Evolutionary conservation across 2,113 vertebrate species (phyloP), one percentile per base, ranked within the genome.

Genomic region (Odocoileus virginianus): DNA sequence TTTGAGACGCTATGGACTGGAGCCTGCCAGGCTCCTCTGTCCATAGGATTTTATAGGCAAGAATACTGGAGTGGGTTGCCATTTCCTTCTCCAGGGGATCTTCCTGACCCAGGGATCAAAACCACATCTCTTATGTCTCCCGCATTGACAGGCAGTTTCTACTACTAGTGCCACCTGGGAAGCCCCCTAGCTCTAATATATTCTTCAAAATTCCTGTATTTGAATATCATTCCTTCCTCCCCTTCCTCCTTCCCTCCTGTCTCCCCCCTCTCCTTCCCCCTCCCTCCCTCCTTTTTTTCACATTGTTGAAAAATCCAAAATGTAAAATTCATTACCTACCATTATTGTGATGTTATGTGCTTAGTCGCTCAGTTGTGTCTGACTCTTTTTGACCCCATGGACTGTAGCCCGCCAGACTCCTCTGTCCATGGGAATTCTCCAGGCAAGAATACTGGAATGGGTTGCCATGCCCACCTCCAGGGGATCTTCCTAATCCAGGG

Each of bases 121-220:
- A 9, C 9, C n/a, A 23, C 2, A 2, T 36, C 67, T 71, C n/a
- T 21, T 23, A 23, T 23, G 67, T 36, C n/a, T 36, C 67, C n/a
- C 23, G 67, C n/a, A 36, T 40, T 40, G 19, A 12, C n/a, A 71
- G 67, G n/a, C 67, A 71, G n/a, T n/a, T 36, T 71, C 33, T 36
- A 36, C n/a, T 5, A 11, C n/a, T 36, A 21, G 64, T 36, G 9
- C 17, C 64, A 36, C 64, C 64, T 21, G 17, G n/a, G 64, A 36
- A 71, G n/a, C 17, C 54, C 14, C 23, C 19, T 45, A 60, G 7
- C 6, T 40, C 71, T 93, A 52, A 55, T 55, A 67, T 55, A 90
- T 12, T 95, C 58, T 36, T 91, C 61, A 58, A 17, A 64, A 89
- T 89, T 87, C 11, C 23, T 95, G 3, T 79, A 43, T 97, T 87